Conservation (phyloP, 2,888 invertebrate species). For the Caenorhabditis wallacei region DNA sequence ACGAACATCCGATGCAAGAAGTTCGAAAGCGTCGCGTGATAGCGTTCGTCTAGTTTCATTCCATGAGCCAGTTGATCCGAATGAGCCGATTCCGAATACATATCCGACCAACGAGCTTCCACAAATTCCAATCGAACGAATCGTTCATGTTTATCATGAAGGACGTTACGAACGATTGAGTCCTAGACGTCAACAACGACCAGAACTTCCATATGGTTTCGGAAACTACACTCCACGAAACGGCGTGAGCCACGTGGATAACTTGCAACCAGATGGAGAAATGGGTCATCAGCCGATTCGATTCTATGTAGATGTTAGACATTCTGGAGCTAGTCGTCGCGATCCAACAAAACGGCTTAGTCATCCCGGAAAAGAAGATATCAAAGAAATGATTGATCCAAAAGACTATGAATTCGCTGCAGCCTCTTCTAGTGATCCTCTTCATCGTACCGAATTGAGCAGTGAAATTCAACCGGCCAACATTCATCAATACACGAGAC, state of each 20-base stretch:
- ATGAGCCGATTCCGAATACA: conserved; percentile 43
- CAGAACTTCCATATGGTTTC: conserved; percentile 59
- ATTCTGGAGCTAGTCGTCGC: conserved; percentile 66
- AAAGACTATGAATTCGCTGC: conserved; percentile 56
- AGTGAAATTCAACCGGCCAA: conserved; percentile 55
- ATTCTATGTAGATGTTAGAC: conserved; percentile 73
- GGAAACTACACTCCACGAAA: conserved; percentile 63
- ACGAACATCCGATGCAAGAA: conserved; percentile 37
- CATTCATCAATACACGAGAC: conserved; percentile 55
- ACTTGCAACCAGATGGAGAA: conserved; percentile 61
- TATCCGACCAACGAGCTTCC: conserved; percentile 62
- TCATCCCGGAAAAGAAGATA: conserved; percentile 71
- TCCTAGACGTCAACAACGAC: conserved; percentile 37
- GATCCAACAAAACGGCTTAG: conserved; percentile 50
- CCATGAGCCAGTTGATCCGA: conserved; percentile 63
- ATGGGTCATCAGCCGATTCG: conserved; percentile 73
- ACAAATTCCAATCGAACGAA: conserved; percentile 64
- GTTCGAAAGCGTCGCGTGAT: conserved; percentile 42
- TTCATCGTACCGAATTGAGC: conserved; percentile 51
- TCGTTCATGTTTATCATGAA: conserved; percentile 66
- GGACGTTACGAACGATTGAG: conserved; percentile 66
- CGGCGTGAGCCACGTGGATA: conserved; percentile 62
- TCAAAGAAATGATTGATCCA: conserved; percentile 51
- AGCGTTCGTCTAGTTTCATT: conserved; percentile 63
- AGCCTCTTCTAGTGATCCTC: not conserved